Evolutionary conservation across 2,797 vertebrate genomes (phyloP), one percentile per base, ranked within the genome.

Genomic region (Acrossocheilus fasciatus): DNA sequence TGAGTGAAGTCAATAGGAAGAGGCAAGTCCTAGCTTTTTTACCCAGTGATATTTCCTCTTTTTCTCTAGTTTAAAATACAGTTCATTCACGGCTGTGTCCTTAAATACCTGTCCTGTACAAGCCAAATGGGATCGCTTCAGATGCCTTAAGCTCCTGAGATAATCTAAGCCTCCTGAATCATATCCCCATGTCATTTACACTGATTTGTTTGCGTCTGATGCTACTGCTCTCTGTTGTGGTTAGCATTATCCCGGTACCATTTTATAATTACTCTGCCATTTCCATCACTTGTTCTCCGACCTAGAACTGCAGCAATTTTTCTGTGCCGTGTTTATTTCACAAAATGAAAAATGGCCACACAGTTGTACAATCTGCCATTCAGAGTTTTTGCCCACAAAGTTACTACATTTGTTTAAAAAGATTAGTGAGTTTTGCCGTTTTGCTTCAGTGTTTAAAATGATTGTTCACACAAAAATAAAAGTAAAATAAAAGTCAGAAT

Each of bases 141-240:
- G 87, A 78, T 76, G 84, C 89, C 85, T 87, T 76, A 89, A 80
- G 73, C 85, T 80, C 5, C 23, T 45, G 64, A 74, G 70, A 87
- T 91, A 88, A 92, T 91, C 87, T 87, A 26, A 87, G 50, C 77
- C 36, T 86, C 77, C 80, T 74, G 34, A 86, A 82, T 83, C 23
- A 84, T 69, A 81, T 84, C 41, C 64, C 79, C 77, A 81, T 91
- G 91, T 87, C 36, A 73, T 88, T 88, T 85, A 87, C 73, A 88
- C 87, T 92, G 74, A 89, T 88, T 90, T 84, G 84, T 72, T 88
- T 78, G 23, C 26, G 39, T 69, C 84, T 79, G 75, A 85, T 73
- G 50, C 69, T 78, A 41, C 6, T 88, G 76, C 68, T 64, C 74
- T 69, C 30, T 83, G 62, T 50, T 72, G 52, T 54, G n/a, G 47